Evolutionary conservation across 2,888 invertebrate genomes (phyloP).

Genomic region (Yponomeuta cagnagella): DNA sequence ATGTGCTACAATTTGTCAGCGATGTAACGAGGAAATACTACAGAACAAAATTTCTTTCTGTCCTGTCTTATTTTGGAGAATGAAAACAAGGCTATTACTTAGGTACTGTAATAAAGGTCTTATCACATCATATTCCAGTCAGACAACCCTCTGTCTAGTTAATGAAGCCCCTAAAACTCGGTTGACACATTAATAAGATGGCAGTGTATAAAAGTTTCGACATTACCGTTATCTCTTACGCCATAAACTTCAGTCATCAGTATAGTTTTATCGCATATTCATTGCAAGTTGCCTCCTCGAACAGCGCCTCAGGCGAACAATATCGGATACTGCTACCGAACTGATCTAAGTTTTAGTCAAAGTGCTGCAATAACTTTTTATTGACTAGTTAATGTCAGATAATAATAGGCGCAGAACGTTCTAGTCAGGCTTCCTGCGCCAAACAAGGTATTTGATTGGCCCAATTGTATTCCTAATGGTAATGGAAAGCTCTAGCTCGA

Average conservation of each 20-base stretch:
- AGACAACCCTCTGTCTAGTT: too few species aligned
- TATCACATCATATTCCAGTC: background rate
- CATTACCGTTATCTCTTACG: slow-evolving; percentile 7
- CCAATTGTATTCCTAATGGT: too few species aligned
- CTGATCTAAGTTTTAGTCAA: slow-evolving; percentile 1
- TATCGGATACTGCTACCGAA: background rate
- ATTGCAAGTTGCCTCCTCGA: background rate
- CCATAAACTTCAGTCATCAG: background rate
- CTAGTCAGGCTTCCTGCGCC: background rate
- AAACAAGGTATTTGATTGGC: too few species aligned
- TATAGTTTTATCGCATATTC: slow-evolving; percentile 3
- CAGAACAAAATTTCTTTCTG: slow-evolving; percentile 30
- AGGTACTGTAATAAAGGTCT: background rate
- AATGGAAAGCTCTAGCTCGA: too few species aligned
- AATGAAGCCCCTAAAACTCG: background rate
- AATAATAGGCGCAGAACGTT: background rate
- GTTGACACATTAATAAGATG: slow-evolving; percentile 7
- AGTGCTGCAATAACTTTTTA: background rate
- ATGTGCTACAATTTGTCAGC: slow-evolving; percentile 37
- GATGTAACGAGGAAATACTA: slow-evolving; percentile 23
- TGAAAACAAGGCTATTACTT: slow-evolving; percentile 62
- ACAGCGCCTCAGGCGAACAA: background rate
- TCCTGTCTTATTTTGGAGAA: slow-evolving; percentile 38
- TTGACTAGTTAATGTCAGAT: slow-evolving; percentile 1
- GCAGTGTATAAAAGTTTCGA: slow-evolving; percentile 8